Base-by-base conservation (phyloP, 2,888 invertebrate genomes). In the Mythimna albipuncta region DNA sequence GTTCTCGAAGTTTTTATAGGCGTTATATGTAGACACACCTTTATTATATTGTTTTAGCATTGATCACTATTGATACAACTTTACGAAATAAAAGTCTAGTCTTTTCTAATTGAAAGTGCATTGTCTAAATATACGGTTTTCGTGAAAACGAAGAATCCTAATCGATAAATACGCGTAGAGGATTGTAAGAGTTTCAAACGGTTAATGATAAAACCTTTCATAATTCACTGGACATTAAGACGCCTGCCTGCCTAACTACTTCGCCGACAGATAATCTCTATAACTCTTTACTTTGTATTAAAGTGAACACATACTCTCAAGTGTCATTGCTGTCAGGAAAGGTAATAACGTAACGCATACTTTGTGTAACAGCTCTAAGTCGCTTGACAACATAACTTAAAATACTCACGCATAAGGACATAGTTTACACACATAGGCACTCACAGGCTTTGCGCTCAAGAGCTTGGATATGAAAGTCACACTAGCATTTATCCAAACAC, bases 401-500 rank as follows among this genome's bases (percentile, higher is more conserved):
- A 87, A 79, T 80, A 83, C 81, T 83, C 70, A 78, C 77, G 80
- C 82, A 82, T 84, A 87, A 83, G 86, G 85, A 85, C 82, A 85
- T 79, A 84, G 84, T 86, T 83, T 87, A 87, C 88, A 86, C 84
- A 87, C 87, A 84, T 87, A 85, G 85, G 63, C 88, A 88, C 86
- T 89, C 83, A 86, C 86, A 88, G 85, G 84, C 89, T 86, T 78
- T 77, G 81, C 81, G 81, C 83, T 86, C 84, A 84, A 88, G 85
- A 87, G 88, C 89, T 89, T 87, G 89, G 89, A 92, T 93, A 93
- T 94, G 94, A 94, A 94, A 95, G 94, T 94, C 92, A 92, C 89
- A 93, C 92, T 91, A 92, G 92, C 90, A 90, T 94, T 94, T 94
- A 94, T 92, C 90, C 92, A 94, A 94, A 94, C 94, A 93, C 91